These are phyloP conservation scores for Scartelaos histophorus DNA, from an alignment of 2,113 vertebrate genomes.

Conservation along the genomic window DNA sequence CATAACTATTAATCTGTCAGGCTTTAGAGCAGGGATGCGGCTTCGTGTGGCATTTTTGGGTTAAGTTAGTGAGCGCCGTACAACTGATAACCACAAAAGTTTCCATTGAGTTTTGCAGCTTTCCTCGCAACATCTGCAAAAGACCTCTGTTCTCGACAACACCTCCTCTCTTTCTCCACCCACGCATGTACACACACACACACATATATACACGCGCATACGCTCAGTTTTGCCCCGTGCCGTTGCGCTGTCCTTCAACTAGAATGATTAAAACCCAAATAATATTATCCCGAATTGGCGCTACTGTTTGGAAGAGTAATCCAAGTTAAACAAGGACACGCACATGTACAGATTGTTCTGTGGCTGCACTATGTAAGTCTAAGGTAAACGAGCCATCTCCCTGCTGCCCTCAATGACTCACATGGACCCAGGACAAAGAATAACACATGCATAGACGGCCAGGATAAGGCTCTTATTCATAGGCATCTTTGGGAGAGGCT, in stretches of 20 bases:
- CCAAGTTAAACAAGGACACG: constrained; percentile 23
- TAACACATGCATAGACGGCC: constrained; percentile 35
- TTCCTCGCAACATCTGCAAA: constrained; percentile 87
- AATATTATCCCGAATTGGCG: constrained; percentile 24
- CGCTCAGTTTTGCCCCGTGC: constrained; percentile 29
- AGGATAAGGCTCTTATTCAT: constrained; percentile 43
- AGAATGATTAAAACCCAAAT: constrained; percentile 37
- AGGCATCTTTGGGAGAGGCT: constrained; percentile 40
- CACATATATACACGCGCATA: constrained; percentile 6
- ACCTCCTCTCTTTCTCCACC: constrained; percentile 71
- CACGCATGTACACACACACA: constrained; percentile 33
- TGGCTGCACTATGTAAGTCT: constrained; percentile 22
- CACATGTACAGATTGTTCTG: constrained; percentile 7
- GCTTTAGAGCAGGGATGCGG: constrained; percentile 38
- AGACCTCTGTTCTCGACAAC: constrained; percentile 77
- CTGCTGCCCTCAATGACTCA: constrained; percentile 48
- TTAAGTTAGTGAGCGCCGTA: constrained; percentile 60
- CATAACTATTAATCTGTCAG: constrained; percentile 17
- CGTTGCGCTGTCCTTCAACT: constrained; percentile 43
- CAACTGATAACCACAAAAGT: constrained; percentile 82
- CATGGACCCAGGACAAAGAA: constrained; percentile 47
- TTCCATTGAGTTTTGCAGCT: constrained; percentile 77
- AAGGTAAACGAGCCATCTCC: constrained; percentile 25
- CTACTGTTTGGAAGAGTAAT: constrained; percentile 18
- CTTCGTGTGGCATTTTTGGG: constrained; percentile 73